phyloP scores from a whole-genome alignment of 2,888 invertebrate genomes.

The Mimachlamys varia region DNA sequence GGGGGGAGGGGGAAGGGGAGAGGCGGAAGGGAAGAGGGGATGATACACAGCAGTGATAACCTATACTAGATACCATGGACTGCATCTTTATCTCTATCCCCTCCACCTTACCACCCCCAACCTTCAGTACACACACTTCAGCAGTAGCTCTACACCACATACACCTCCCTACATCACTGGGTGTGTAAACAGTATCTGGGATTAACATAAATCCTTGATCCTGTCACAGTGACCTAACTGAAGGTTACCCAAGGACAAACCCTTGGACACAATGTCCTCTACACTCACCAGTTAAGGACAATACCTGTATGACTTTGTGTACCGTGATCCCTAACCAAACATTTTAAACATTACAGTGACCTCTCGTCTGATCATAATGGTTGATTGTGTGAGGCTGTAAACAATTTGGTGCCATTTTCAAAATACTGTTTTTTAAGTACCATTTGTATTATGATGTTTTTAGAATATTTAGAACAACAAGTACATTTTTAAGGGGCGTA shows the following conservation, averaged over 20 bases:
- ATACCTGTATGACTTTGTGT: not conserved
- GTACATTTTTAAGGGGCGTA: not conserved
- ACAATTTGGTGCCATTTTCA: too few species aligned
- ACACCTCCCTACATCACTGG: not conserved
- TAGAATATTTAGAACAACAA: too few species aligned
- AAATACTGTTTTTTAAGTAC: too few species aligned
- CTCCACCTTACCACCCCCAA: not conserved
- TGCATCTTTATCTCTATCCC: not conserved
- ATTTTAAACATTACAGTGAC: not conserved
- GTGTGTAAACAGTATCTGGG: not conserved
- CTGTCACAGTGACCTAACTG: not conserved
- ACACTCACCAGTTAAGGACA: not conserved
- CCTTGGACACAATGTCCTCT: not conserved
- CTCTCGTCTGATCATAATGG: not conserved
- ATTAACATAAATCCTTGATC: not conserved
- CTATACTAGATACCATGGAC: not conserved
- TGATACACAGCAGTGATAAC: not conserved
- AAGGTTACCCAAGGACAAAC: conserved; percentile 1
- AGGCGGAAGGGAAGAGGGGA: not conserved
- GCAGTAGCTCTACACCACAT: not conserved
- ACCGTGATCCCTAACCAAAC: not conserved
- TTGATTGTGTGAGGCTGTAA: too few species aligned
- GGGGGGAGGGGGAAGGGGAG: not conserved
- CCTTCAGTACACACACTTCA: not conserved
- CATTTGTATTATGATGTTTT: too few species aligned